These are phyloP conservation scores for Syrista parreyssii DNA, from an alignment of 2,888 invertebrate species.

Conservation along the genomic window DNA sequence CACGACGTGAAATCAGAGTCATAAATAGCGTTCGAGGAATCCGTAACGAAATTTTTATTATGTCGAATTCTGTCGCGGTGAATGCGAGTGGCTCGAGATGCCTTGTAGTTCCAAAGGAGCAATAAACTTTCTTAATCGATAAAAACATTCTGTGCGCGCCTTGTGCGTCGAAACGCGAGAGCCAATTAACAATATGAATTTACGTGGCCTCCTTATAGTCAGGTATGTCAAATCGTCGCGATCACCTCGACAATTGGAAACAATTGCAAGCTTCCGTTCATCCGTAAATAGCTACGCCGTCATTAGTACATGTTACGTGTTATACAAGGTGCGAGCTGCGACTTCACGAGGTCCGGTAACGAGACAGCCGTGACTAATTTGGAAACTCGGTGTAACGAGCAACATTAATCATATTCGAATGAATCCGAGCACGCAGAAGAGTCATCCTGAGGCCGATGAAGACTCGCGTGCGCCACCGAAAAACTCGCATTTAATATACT, in stretches of 20 bases:
- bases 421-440: not conserved
- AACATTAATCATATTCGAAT: constrained; percentile 23
- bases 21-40: not conserved
- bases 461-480: constrained; percentile 12
- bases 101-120: not conserved
- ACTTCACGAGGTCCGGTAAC: constrained; percentile 7
- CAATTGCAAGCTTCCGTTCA: not conserved
- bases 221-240: not conserved
- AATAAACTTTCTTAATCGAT: not conserved
- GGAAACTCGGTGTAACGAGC: constrained; percentile 18
- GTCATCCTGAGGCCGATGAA: not conserved
- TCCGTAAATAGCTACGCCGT: not conserved
- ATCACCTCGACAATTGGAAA: not conserved
- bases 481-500: not conserved
- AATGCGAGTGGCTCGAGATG: not conserved
- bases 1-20: not conserved
- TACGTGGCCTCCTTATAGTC: not conserved
- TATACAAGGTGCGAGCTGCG: not conserved
- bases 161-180: not conserved
- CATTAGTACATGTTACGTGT: not conserved
- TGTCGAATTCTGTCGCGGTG: not conserved
- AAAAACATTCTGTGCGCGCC: not conserved
- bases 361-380: constrained; percentile 19
- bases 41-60: not conserved
- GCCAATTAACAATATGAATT: not conserved